Percentiles rank a stretch among this genome's conserved stretches.
These are phyloP conservation scores for Acipenser oxyrinchus DNA, from an alignment of 2,797 vertebrate species.

Conservation along the genomic window DNA sequence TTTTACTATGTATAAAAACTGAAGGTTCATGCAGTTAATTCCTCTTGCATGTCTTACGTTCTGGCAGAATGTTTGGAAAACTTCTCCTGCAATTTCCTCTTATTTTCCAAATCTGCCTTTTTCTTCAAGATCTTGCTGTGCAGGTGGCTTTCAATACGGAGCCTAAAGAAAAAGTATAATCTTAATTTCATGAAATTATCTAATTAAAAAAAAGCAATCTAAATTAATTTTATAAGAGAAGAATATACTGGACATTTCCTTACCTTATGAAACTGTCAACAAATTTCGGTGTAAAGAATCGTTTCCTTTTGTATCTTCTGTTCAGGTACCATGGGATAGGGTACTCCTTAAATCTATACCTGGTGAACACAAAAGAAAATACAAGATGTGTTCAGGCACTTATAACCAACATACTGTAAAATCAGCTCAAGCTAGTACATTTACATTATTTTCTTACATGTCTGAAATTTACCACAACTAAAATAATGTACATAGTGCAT, in stretches of 20 bases:
- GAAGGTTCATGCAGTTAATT: neutral
- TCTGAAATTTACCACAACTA: no score
- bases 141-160: slow-evolving; percentile 67
- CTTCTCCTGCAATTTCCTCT: slow-evolving; percentile 46
- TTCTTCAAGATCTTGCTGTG: slow-evolving; percentile 37
- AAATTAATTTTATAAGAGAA: no score
- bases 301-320: slow-evolving; percentile 65
- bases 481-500: no score
- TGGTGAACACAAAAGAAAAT: slow-evolving; percentile 33
- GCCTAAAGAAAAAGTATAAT: slow-evolving; percentile 52
- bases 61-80: slow-evolving; percentile 57
- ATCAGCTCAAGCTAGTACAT: no score
- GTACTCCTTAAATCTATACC: slow-evolving; percentile 84
- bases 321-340: slow-evolving; percentile 91
- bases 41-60: neutral
- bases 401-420: no score
- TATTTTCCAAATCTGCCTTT: slow-evolving; percentile 38
- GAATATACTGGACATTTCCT: slow-evolving; percentile 8
- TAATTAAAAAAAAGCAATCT: neutral
- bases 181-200: neutral
- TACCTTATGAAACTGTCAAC: slow-evolving; percentile 77
- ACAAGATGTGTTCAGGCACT: no score
- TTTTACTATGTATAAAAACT: no score
- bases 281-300: slow-evolving; percentile 71
- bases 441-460: no score